Conservation (phyloP, 1,140 invertebrate species). For the Listronotus bonariensis region DNA sequence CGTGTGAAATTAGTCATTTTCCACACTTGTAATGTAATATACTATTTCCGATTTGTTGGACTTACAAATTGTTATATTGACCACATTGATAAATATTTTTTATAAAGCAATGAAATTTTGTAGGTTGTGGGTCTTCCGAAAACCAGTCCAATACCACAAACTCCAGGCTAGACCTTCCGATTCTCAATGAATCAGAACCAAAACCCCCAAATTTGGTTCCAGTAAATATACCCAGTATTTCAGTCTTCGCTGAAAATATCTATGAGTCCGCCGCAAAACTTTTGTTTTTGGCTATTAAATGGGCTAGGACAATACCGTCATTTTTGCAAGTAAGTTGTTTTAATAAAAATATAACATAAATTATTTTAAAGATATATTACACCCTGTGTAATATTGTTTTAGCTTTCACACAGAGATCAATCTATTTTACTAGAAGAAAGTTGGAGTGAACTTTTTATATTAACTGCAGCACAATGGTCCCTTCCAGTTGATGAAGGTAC, state of each 20-base stretch:
- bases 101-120: not conserved
- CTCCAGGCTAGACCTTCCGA: slow-evolving; percentile 47
- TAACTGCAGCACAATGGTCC: slow-evolving; percentile 80
- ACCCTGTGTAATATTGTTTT: slow-evolving; percentile 36
- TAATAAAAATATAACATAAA: not conserved
- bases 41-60: too few species aligned
- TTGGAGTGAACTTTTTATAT: slow-evolving; percentile 84
- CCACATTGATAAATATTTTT: not conserved
- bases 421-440: slow-evolving; percentile 73
- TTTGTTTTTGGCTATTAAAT: slow-evolving; percentile 76
- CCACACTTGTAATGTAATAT: too few species aligned
- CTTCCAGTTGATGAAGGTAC: slow-evolving; percentile 74
- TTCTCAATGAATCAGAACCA: slow-evolving; percentile 42
- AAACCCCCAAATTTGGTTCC: slow-evolving; percentile 35
- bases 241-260: slow-evolving; percentile 64
- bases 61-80: too few species aligned
- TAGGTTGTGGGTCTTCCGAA: not conserved
- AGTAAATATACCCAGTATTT: slow-evolving; percentile 47
- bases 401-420: slow-evolving; percentile 74
- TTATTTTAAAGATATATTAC: not conserved
- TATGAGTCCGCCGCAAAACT: slow-evolving; percentile 78
- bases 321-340: slow-evolving; percentile 66
- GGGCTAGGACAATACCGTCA: slow-evolving; percentile 75
- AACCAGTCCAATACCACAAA: not conserved
- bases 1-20: too few species aligned